Base-by-base conservation (phyloP, 2,113 vertebrate species). In the Micromys minutus region DNA sequence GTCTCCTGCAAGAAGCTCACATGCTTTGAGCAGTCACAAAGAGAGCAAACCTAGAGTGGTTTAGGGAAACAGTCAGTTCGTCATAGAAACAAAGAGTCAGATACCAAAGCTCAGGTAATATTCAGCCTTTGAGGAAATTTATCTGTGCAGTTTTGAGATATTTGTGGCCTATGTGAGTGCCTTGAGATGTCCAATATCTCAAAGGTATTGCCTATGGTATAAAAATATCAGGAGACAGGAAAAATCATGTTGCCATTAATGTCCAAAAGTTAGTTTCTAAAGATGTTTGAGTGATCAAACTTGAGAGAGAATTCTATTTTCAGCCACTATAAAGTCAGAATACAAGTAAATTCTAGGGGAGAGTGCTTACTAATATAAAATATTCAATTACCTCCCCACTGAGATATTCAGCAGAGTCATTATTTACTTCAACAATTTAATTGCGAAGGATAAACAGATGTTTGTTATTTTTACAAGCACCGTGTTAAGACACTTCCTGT, bases 291-390 rank as follows among this genome's bases (percentile, higher is more conserved):
- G 22, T 52, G 72, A n/a, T 57, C 1, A 45, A 24, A 89, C 83
- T 59, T 81, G 50, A 79, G 94, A 93, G 86, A 47, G 13, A 90
- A 45, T 91, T 95, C 42, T 89, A 9, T 89, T 84, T 93, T 92
- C 31, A 63, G 75, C 22, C 91, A 5, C n/a, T 84, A 77, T 57
- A 61, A 95, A 75, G 47, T 55, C 67, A 34, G 12, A 96, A 57
- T 11, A 75, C 13, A 12, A 47, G 36, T 11, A 84, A 6, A 89
- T 79, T 71, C 39, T 42, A 85, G 2, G 12, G 10, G 13, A 79
- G 34, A 47, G 34, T 57, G 0, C 45, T 67, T 47, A 36, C 61
- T 75, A 45, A 63, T 45, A 9, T 84, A 87, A 96, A 87, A 84
- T 76, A 91, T 31, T 47, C 75, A 52, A 12, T 63, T 69, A 47